Percentiles rank a stretch among this genome's conserved stretches.
phyloP scores from a whole-genome alignment of 1,140 invertebrate species.

The Calosoma granatense region DNA sequence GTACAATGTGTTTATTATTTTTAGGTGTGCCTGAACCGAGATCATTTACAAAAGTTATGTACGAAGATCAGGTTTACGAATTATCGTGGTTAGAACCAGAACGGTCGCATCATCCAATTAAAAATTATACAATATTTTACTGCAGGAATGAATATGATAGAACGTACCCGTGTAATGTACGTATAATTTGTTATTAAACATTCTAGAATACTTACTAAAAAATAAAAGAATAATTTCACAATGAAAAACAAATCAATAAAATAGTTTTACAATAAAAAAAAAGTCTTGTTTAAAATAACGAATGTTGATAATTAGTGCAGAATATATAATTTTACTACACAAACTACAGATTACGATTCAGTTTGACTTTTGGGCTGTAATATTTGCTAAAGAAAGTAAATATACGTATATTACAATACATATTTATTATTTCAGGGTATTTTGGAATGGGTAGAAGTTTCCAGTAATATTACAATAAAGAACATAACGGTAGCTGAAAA shows the following conservation, averaged over 20 bases:
- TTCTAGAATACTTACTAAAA: no score
- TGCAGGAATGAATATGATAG: constrained; percentile 49
- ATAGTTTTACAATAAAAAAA: constrained; percentile 8
- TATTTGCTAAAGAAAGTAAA: no score
- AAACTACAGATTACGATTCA: no score
- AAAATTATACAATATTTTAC: constrained; percentile 64
- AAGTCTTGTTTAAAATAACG: constrained; percentile 12
- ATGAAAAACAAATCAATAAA: constrained; percentile 10
- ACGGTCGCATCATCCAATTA: constrained; percentile 27
- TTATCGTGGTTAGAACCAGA: constrained; percentile 56
- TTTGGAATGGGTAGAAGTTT: constrained; percentile 45
- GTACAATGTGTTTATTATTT: constrained; percentile 20
- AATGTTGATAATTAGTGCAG: no score
- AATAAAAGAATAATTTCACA: no score
- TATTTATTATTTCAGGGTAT: constrained; percentile 36
- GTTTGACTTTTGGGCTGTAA: no score
- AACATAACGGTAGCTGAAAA: constrained; percentile 41
- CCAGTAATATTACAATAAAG: constrained; percentile 33
- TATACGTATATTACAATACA: no score
- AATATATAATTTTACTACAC: no score
- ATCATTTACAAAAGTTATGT: constrained; percentile 56
- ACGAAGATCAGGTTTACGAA: constrained; percentile 53
- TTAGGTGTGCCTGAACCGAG: constrained; percentile 40
- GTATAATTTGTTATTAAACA: constrained; percentile 20
- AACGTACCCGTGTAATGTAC: constrained; percentile 48